Conservation (phyloP, 2,888 invertebrate species). For the Callyntrura sp. region DNA sequence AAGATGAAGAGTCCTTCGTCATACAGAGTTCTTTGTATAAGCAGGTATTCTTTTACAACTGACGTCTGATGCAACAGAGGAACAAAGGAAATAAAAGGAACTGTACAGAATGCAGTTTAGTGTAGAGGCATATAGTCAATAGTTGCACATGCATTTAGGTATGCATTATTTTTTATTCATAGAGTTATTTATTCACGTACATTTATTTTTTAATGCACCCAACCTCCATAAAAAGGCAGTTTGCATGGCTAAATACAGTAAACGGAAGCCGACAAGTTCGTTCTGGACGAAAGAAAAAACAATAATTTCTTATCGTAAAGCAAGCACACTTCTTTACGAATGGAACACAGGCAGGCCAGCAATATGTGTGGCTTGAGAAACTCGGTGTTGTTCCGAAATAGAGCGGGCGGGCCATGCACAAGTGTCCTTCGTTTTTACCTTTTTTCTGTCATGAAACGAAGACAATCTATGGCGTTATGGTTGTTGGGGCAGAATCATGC, state of each 20-base stretch:
- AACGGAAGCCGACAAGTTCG: slow-evolving; percentile 54
- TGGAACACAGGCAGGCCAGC: no score
- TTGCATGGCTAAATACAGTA: slow-evolving; percentile 40
- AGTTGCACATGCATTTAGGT: no score
- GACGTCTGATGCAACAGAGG: background rate
- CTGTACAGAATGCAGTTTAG: background rate
- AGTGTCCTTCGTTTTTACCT: no score
- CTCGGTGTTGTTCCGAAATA: no score
- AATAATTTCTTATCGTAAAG: background rate
- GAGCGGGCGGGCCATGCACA: no score
- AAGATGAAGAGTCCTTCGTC: slow-evolving; percentile 49
- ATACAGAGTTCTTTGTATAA: slow-evolving; percentile 27
- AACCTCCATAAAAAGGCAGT: slow-evolving; percentile 37
- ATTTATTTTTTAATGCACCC: background rate
- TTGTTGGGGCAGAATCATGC: no score
- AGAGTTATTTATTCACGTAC: background rate
- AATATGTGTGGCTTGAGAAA: no score
- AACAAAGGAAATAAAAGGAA: background rate
- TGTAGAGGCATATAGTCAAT: background rate
- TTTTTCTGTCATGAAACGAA: no score
- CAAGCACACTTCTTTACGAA: background rate
- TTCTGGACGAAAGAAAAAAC: slow-evolving; percentile 6
- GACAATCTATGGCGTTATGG: no score
- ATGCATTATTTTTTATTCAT: background rate
- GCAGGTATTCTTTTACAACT: background rate